phyloP scores from a whole-genome alignment of 1,140 invertebrate species.

The Pentalonia nigronervosa region DNA sequence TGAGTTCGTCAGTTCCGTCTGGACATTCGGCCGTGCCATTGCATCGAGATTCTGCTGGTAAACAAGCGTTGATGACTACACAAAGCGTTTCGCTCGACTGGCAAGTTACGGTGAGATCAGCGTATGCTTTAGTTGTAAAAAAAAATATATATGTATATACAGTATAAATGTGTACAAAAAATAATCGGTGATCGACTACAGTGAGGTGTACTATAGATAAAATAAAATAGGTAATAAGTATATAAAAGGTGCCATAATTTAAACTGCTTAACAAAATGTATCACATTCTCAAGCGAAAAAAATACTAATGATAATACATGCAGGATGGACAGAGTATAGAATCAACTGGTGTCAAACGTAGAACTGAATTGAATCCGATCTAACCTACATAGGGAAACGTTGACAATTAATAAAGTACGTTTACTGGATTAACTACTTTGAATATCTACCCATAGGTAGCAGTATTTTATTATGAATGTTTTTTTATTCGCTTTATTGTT shows the following conservation, averaged over 20 bases:
- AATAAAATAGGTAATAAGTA: background rate
- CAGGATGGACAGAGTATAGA: background rate
- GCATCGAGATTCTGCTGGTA: slow-evolving; percentile 67
- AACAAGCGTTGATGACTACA: slow-evolving; percentile 65
- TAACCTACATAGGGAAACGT: background rate
- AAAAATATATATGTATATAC: background rate
- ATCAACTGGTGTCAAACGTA: background rate
- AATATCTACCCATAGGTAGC: too few species aligned
- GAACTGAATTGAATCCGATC: background rate
- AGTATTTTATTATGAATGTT: too few species aligned
- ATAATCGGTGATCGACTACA: slow-evolving; percentile 62
- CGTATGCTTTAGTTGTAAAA: slow-evolving; percentile 50
- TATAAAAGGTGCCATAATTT: background rate
- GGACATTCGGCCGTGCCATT: slow-evolving; percentile 75
- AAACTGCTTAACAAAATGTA: background rate
- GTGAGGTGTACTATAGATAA: background rate
- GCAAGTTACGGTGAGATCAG: slow-evolving; percentile 57
- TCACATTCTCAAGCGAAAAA: background rate
- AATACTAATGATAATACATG: background rate
- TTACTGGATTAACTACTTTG: background rate
- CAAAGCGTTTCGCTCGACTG: slow-evolving; percentile 63
- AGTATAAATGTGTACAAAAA: slow-evolving; percentile 44
- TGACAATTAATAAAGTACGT: background rate
- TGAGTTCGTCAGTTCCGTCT: slow-evolving; percentile 79
- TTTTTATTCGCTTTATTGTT: too few species aligned